phyloP scores from a whole-genome alignment of 2,113 vertebrate species.

The Noturus placidus region DNA sequence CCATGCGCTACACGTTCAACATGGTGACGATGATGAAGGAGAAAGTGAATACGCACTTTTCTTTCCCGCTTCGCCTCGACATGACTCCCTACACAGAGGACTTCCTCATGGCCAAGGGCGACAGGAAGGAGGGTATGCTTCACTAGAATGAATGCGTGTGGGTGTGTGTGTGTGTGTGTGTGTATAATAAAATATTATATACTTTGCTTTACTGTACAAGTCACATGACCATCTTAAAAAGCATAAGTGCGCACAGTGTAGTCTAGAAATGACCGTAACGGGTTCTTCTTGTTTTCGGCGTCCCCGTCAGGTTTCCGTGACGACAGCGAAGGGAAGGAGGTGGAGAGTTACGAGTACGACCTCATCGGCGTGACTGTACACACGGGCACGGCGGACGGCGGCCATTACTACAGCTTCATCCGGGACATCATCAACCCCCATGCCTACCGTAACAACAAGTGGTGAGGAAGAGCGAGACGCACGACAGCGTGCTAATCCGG shows the following conservation, averaged over 20 bases:
- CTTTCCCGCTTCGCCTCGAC: conserved; percentile 94
- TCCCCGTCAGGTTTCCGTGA: conserved; percentile 86
- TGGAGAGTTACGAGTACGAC: conserved; percentile 96
- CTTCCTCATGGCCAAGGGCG: conserved; percentile 97
- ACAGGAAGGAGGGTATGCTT: conserved; percentile 87
- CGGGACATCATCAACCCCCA: conserved; percentile 95
- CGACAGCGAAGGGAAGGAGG: conserved; percentile 77
- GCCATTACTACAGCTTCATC: conserved; percentile 98
- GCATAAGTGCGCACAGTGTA: too few relatives aligned
- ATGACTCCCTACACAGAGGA: conserved; percentile 99
- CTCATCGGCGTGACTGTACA: conserved; percentile 98
- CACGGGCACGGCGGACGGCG: conserved; percentile 95
- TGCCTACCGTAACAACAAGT: conserved; percentile 98
- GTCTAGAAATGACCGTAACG: not conserved
- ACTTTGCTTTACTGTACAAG: too few relatives aligned
- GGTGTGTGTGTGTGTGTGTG: too few relatives aligned
- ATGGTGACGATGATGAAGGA: conserved; percentile 99
- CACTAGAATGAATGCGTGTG: too few relatives aligned
- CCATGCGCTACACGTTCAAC: conserved; percentile 99
- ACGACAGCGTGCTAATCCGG: not conserved
- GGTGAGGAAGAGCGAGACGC: conserved; percentile 70
- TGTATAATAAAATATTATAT: too few relatives aligned
- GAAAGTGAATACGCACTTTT: conserved; percentile 98
- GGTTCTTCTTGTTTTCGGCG: not conserved
- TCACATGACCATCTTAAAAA: too few relatives aligned